Base-by-base conservation (phyloP, 2,113 vertebrate genomes). In the Eudorcas thomsonii region DNA sequence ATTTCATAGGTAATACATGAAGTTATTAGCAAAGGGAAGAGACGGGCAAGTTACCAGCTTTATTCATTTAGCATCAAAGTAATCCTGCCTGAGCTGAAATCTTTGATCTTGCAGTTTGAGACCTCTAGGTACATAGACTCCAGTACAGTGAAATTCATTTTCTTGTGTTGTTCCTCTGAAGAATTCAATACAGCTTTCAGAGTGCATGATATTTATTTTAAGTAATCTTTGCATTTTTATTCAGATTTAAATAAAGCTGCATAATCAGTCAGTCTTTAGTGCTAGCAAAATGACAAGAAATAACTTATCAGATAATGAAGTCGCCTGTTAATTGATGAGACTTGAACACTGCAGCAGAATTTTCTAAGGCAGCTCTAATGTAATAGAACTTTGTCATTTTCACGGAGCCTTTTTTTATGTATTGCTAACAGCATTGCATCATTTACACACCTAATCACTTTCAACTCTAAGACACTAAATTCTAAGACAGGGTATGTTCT, bases 191-290 rank as follows among this genome's bases (percentile, higher is more conserved):
- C 36, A 85, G 43, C 91, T 96, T 97, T 96, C 59, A 92, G 26
- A 78, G 57, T 77, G 33, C 21, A 91, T 95, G 85, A 94, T 93
- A 92, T 94, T 98, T 97, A 80, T 93, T 98, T 98, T 92, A 50
- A 50, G 14, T 84, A n/a, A 81, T 97, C 74, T 94, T 97, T 95
- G 48, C 95, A 80, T 98, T 97, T 97, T 96, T 96, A 97, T 97
- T 97, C 93, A 82, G 93, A 95, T 88, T 94, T 96, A 87, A 96
- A 87, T 94, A 94, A 96, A 89, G 43, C 80, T 94, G 39, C 52
- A 90, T 92, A 94, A 88, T 96, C 84, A 89, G 4, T 96, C 52
- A 59, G n/a, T 93, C 91, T 48, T 97, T 84, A 80, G 64, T 36
- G 67, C 59, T 77, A 85, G 30, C 39, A 97, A 91, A 97, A 95